Base-by-base conservation (phyloP, 2,888 invertebrate genomes). In the Callimorpha dominula region DNA sequence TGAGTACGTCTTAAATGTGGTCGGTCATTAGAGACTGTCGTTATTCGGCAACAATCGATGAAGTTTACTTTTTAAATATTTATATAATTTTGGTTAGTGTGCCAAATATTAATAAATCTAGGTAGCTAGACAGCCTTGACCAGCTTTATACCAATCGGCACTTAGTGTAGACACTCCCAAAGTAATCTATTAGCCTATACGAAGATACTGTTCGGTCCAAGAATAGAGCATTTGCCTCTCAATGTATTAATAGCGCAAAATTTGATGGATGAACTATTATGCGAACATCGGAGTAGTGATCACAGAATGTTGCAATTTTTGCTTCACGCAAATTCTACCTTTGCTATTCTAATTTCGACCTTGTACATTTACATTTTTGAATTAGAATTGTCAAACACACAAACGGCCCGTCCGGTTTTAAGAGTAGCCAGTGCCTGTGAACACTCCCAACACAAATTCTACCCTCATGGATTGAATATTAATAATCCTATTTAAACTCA, bases 241-340 rank as follows among this genome's bases (percentile, higher is more conserved):
- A 79, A 74, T 78, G 70, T 85, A 83, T 80, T 76, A 81, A 85
- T 85, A 83, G 80, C 72, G 9, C 57, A 69, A 70, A 80, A 85
- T 78, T 82, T 84, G 75, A 85, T 73, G 79, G 72, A 81, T 78
- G 71, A 72, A 60, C 42, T n/a, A 40, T 17, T 17, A 11, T n/a
- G 60, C 65, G 42, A 64, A 63, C 54, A 66, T 60, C 42, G 20
- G 9, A 69, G 63, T 64, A 14, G 54, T 54, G 7, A 9, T 63
- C n/a, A 17, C 17, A 14, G 46, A 14, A 40, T 50, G 42, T 7
- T 11, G 31, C 6, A 4, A 31, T 49, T 15, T 65, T 65, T 49
- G 49, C 46, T 54, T 17, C 54, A 17, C 15, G 46, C 15, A 65
- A 8, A 65, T 31, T 20, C 15, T 49, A 15, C 20, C 7, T 49